phyloP scores from a whole-genome alignment of 2,113 vertebrate genomes.

The Oncorhynchus mykiss region DNA sequence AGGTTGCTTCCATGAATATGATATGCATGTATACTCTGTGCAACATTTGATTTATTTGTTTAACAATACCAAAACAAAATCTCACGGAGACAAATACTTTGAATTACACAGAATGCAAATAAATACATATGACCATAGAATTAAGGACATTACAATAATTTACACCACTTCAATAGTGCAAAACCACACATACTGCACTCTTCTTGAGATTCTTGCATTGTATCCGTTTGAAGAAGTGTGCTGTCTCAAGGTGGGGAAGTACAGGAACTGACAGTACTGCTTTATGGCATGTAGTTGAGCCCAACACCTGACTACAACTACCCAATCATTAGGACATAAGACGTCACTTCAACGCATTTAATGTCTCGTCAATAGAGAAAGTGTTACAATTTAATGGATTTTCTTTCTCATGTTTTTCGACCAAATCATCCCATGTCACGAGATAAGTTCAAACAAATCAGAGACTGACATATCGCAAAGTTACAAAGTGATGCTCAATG shows the following conservation, averaged over 20 bases:
- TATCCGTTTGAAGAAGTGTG: conserved; percentile 50
- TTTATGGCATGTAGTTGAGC: conserved; percentile 18
- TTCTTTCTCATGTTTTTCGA: too few species aligned
- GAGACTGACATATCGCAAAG: conserved; percentile 8
- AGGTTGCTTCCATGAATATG: too few species aligned
- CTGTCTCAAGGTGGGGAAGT: conserved; percentile 48
- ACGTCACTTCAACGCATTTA: neutral
- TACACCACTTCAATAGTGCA: conserved; percentile 78
- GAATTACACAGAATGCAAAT: conserved; percentile 75
- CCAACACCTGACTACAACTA: neutral
- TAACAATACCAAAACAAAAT: conserved; percentile 70
- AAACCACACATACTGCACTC: conserved; percentile 58
- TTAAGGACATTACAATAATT: conserved; percentile 62
- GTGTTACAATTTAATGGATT: neutral
- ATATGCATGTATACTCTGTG: conserved; percentile 26
- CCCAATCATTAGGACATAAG: conserved; percentile 2
- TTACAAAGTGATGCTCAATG: conserved; percentile 19
- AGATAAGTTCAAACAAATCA: neutral
- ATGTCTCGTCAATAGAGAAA: conserved; percentile 1
- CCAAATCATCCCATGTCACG: conserved; percentile 1
- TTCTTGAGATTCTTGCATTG: conserved; percentile 52
- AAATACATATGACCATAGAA: conserved; percentile 67
- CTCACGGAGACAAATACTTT: conserved; percentile 77
- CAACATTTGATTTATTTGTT: conserved; percentile 77
- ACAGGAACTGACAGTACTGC: conserved; percentile 43